Percentiles rank a stretch among this genome's conserved stretches.
Conservation (phyloP, 2,797 vertebrate genomes). For the Yasuhikotakia modesta region DNA sequence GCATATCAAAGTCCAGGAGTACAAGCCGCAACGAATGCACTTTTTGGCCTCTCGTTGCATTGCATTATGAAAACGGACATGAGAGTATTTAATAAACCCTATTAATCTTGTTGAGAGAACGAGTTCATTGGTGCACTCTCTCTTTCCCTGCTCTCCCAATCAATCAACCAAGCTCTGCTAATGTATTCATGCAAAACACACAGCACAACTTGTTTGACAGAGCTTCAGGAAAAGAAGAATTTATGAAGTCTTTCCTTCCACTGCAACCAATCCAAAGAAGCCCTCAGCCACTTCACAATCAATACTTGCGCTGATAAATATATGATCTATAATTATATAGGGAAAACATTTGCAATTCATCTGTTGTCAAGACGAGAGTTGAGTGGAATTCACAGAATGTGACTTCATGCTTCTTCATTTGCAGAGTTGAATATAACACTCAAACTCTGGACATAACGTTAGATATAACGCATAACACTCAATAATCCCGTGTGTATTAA, state of each 20-base stretch:
- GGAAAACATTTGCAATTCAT: constrained; percentile 62
- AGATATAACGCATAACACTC: too few species aligned
- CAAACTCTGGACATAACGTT: background rate
- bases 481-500: constrained; percentile 6
- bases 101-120: constrained; percentile 81
- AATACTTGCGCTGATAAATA: constrained; percentile 60
- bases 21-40: constrained; percentile 70
- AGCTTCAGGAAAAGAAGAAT: constrained; percentile 81
- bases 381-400: constrained; percentile 42
- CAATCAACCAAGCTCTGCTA: constrained; percentile 76
- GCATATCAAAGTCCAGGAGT: constrained; percentile 65
- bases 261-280: constrained; percentile 69
- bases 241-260: constrained; percentile 77
- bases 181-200: constrained; percentile 80
- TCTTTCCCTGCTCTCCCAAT: constrained; percentile 74
- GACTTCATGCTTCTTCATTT: constrained; percentile 40
- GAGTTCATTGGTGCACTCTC: constrained; percentile 75
- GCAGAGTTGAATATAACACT: constrained; percentile 22
- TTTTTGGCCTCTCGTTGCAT: constrained; percentile 75
- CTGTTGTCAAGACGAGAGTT: constrained; percentile 52
- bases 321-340: constrained; percentile 61
- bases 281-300: constrained; percentile 58
- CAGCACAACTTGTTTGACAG: constrained; percentile 81
- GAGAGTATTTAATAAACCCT: constrained; percentile 83
- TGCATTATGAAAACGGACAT: constrained; percentile 81